Conservation (phyloP, 1,140 invertebrate genomes). For the Leptinotarsa undecemlineata region DNA sequence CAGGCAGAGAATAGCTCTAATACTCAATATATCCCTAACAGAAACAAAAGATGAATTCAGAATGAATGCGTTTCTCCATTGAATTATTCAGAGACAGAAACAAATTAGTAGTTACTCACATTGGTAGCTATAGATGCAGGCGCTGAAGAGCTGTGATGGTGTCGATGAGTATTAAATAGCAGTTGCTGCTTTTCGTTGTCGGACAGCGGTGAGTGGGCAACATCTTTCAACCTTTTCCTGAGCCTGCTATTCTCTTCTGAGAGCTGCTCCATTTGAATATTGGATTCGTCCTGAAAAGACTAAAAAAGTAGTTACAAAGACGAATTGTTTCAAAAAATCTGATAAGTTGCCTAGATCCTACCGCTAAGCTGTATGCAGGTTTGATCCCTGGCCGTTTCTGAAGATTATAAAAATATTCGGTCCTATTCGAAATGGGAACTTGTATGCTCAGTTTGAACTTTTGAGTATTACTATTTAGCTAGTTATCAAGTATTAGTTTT, state of each 20-base stretch:
- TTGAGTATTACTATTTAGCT: too few relatives aligned
- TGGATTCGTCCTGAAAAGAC: conserved; percentile 62
- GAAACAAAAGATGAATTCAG: too few relatives aligned
- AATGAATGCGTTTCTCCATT: too few relatives aligned
- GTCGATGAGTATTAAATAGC: conserved; percentile 68
- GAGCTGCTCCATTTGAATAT: conserved; percentile 66
- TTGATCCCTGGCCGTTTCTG: too few relatives aligned
- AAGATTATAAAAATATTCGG: too few relatives aligned
- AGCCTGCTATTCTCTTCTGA: conserved; percentile 75
- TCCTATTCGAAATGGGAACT: too few relatives aligned
- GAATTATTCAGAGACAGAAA: too few relatives aligned
- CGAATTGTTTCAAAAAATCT: neutral
- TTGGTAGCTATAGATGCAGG: conserved; percentile 64
- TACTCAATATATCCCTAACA: too few relatives aligned
- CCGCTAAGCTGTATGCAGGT: too few relatives aligned
- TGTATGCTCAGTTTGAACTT: too few relatives aligned
- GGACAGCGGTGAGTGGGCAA: conserved; percentile 77
- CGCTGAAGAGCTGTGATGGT: conserved; percentile 63
- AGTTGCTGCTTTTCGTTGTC: conserved; percentile 80
- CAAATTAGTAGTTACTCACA: conserved; percentile 35
- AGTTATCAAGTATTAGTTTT: too few relatives aligned
- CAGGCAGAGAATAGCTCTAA: too few relatives aligned
- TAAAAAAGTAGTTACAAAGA: conserved; percentile 26
- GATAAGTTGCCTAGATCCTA: neutral
- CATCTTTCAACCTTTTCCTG: conserved; percentile 72